phyloP scores from a whole-genome alignment of 2,888 invertebrate genomes.

The Chymomyza amoena region DNA sequence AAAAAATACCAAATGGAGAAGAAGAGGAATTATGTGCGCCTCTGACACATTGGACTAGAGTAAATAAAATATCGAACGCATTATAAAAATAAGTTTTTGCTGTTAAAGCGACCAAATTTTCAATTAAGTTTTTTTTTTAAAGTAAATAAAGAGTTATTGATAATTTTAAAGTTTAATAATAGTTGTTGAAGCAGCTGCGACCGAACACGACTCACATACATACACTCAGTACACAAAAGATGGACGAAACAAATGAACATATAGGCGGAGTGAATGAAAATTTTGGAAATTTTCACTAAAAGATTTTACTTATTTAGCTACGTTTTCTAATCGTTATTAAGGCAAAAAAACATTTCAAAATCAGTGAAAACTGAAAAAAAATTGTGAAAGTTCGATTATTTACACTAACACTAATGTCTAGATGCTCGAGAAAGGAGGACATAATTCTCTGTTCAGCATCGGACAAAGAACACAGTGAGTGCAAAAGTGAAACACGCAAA shows the following conservation, averaged over 20 bases:
- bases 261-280: background rate
- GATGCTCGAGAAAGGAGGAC: background rate
- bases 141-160: background rate
- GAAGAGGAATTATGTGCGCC: slow-evolving; percentile 55
- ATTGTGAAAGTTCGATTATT: background rate
- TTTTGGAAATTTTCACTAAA: slow-evolving; percentile 31
- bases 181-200: background rate
- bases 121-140: background rate
- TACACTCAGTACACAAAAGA: slow-evolving; percentile 11
- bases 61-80: slow-evolving; percentile 56
- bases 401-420: too few relatives aligned
- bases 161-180: background rate
- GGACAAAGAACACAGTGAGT: background rate
- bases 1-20: slow-evolving; percentile 42
- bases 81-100: background rate
- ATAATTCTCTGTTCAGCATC: background rate
- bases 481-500: slow-evolving; percentile 1
- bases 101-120: background rate
- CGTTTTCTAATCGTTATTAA: background rate
- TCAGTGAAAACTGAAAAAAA: background rate
- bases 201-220: slow-evolving; percentile 9
- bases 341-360: background rate
- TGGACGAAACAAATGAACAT: slow-evolving; percentile 52
- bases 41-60: slow-evolving; percentile 45
- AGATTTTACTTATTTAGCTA: background rate